Base-by-base conservation (phyloP, 2,888 invertebrate species). In the Acanthoscelides obtectus region DNA sequence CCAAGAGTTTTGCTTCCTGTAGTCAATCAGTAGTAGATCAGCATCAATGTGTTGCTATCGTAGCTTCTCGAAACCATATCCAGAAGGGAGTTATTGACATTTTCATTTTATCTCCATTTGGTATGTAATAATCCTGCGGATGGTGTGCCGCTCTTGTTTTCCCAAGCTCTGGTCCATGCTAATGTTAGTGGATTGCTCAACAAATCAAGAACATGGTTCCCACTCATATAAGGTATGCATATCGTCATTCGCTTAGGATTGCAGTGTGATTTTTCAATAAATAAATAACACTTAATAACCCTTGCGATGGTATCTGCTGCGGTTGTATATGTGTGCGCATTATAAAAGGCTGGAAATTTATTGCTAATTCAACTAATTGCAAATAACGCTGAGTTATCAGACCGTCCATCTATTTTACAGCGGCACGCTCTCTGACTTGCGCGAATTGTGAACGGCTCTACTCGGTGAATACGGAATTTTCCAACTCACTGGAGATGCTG, bases 381-480 rank as follows among this genome's bases (percentile, higher is more conserved):
- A 75, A 80, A 81, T 81, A 81, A 80, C 80, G 80, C 79, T 79
- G 77, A 80, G 79, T 81, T 82, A 82, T 82, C 81, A 77, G 65
- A 68, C 66, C 72, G 67, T 70, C 68, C 63, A 76, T 74, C 76
- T 76, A 71, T 74, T 76, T 76, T 72, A 72, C 70, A 71, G 71
- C 76, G 72, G 71, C 76, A 75, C 72, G 76, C 73, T 76, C 72
- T 22, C 67, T 67, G 6, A 66, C 66, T 3, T 4, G n/a, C n/a
- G n/a, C n/a, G 45, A 12, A 45, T 45, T 45, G 45, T 45, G 45
- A 45, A 45, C 45, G 45, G 45, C 12, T 45, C 5, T 45, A 45
- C 45, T 45, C 17, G 45, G 45, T 17, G 45, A 45, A 45, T 45
- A 17, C 12, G 6, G 45, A 12, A 25, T 25, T 25, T 25, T 3